phyloP scores from a whole-genome alignment of 2,113 vertebrate genomes.

The Ciconia boyciana region DNA sequence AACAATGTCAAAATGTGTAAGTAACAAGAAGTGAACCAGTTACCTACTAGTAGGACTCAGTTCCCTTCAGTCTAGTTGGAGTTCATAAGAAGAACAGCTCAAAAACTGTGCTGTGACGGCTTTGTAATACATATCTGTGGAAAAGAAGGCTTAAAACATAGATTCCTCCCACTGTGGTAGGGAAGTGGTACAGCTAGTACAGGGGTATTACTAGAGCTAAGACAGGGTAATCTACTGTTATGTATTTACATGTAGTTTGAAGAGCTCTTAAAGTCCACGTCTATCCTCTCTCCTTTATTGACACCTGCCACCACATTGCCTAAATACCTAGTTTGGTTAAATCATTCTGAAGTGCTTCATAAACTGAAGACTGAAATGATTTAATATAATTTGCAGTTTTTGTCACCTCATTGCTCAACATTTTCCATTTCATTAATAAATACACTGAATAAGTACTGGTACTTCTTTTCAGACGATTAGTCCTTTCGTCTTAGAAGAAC shows the following conservation, averaged over 20 bases:
- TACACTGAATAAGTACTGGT: not conserved
- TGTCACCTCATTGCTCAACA: constrained; percentile 14
- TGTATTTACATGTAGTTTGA: not conserved
- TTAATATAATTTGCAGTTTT: not conserved
- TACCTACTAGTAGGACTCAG: not conserved
- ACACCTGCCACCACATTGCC: not conserved
- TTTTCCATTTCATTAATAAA: constrained; percentile 19
- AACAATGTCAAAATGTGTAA: not conserved
- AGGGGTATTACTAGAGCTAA: not conserved
- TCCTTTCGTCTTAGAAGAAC: not conserved
- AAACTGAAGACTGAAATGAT: not conserved
- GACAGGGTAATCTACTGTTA: not conserved
- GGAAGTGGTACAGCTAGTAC: not conserved
- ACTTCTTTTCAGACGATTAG: not conserved
- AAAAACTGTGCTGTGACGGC: not conserved
- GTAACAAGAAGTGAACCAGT: not conserved
- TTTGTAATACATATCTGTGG: not conserved
- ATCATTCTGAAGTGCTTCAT: not conserved
- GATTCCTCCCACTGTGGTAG: not conserved
- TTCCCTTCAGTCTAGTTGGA: not conserved
- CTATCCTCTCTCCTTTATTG: not conserved
- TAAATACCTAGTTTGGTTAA: not conserved
- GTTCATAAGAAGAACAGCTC: not conserved
- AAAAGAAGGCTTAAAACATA: not conserved
- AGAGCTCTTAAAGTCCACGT: not conserved